Conservation (phyloP, 2,797 vertebrate species). For the Acrossocheilus wenchowensis region DNA sequence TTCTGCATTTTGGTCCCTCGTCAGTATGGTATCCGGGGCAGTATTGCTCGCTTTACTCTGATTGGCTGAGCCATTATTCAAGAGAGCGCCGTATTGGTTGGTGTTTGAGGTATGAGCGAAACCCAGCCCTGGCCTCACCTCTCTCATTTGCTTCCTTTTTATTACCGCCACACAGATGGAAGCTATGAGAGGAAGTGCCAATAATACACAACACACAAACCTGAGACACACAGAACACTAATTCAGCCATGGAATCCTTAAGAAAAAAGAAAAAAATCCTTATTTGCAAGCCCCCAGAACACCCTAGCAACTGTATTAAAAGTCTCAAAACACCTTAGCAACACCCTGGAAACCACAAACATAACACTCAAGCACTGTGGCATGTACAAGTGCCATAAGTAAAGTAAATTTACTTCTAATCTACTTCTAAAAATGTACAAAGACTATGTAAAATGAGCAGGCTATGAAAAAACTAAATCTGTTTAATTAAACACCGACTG, state of each 20-base stretch:
- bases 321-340: neutral
- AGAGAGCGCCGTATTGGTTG: conserved; percentile 72
- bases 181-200: conserved; percentile 72
- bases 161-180: conserved; percentile 68
- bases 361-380: neutral
- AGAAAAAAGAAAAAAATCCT: neutral
- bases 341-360: neutral
- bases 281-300: neutral
- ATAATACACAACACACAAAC: conserved; percentile 74
- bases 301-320: neutral
- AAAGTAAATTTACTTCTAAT: neutral
- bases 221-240: conserved; percentile 62
- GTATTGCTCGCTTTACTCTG: conserved; percentile 29
- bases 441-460: neutral
- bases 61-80: conserved; percentile 63
- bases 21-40: conserved; percentile 7
- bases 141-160: conserved; percentile 62
- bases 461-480: neutral
- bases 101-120: conserved; percentile 57
- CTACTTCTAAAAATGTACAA: neutral
- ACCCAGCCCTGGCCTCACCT: conserved; percentile 57
- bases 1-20: conserved; percentile 9
- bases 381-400: neutral
- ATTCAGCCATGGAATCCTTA: neutral
- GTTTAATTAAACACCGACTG: neutral